Evolutionary conservation across 1,140 invertebrate species (phyloP), one percentile per base, ranked within the genome.

Genomic region (Luehdorfia chinensis): DNA sequence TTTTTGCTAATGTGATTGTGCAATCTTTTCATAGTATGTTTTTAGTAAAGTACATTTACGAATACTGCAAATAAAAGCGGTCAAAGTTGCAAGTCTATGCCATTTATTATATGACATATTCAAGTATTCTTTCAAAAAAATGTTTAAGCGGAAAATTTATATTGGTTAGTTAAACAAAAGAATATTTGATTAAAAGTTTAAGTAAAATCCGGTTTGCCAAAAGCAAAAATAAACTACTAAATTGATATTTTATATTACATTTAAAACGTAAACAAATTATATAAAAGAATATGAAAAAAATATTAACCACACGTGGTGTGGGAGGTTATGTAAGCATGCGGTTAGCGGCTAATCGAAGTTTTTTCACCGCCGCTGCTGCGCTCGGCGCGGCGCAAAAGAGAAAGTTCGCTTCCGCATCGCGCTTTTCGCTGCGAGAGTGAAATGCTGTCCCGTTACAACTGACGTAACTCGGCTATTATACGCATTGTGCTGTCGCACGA

Each of bases 371-470:
- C 44, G 50, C 33, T 21, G 33, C 33, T 54, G 53, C 58, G 59
- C 62, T 59, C 55, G 52, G 54, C 49, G 52, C 54, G 31, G 60
- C 55, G 75, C 75, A 81, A 83, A 84, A 84, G 83, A 84, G 80
- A 86, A 86, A 86, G 83, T 86, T 66, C 52, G 72, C 73, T 84
- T 84, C 77, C 83, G 80, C 80, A 67, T 80, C 68, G 77, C 67
- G 76, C 74, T 79, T 79, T 79, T 75, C 79, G 79, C 74, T 64
- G 56, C 53, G 80, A 86, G 78, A 85, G 78, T 85, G 81, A 85
- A 85, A 85, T 83, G 78, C 62, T 71, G 73, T 83, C 78, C 83
- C 79, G 79, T 84, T 76, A 55, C 59, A 54, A 59, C 55, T 84
- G 77, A 84, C 78, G 83, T 80, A 84, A 85, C 74, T 52, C 52